Percentiles rank a stretch among this genome's conserved stretches.
Conservation (phyloP, 2,888 invertebrate genomes). For the Platycheirus rosarum region DNA sequence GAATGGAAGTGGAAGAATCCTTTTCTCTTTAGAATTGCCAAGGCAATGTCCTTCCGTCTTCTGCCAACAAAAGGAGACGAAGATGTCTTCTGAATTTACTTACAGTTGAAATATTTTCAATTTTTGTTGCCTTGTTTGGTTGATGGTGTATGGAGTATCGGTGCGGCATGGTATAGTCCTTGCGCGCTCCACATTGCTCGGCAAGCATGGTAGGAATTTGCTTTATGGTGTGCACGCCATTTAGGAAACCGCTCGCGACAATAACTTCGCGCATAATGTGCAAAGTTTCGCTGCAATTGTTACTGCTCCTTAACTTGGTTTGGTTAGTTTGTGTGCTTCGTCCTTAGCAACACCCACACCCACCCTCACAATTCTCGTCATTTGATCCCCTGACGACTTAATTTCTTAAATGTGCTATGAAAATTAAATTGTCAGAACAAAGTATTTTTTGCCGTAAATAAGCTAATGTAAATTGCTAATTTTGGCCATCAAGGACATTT, state of each 20-base stretch:
- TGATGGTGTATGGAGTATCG: neutral
- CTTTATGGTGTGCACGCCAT: slow-evolving; percentile 74
- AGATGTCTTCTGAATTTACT: slow-evolving; percentile 65
- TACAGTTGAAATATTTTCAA: slow-evolving; percentile 52
- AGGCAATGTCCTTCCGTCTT: slow-evolving; percentile 7
- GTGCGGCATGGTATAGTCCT: no score
- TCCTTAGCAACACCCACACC: neutral
- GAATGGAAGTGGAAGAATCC: slow-evolving; percentile 30
- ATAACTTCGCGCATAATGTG: slow-evolving; percentile 61
- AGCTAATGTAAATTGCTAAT: slow-evolving; percentile 69
- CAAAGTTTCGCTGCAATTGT: slow-evolving; percentile 62
- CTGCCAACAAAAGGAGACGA: slow-evolving; percentile 34
- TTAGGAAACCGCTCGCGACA: slow-evolving; percentile 59
- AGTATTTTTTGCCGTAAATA: slow-evolving; percentile 32
- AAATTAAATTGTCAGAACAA: slow-evolving; percentile 62
- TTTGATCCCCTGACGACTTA: slow-evolving; percentile 68
- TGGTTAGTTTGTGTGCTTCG: neutral
- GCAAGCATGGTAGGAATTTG: slow-evolving; percentile 43
- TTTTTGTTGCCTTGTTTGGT: slow-evolving; percentile 10
- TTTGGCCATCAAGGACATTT: slow-evolving; percentile 65
- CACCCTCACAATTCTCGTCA: slow-evolving; percentile 15
- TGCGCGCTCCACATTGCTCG: neutral
- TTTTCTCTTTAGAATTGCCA: slow-evolving; percentile 9
- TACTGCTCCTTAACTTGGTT: slow-evolving; percentile 4
- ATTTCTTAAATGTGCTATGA: slow-evolving; percentile 70